Base-by-base conservation (phyloP, 2,888 invertebrate genomes). In the Caenorhabditis angaria region DNA sequence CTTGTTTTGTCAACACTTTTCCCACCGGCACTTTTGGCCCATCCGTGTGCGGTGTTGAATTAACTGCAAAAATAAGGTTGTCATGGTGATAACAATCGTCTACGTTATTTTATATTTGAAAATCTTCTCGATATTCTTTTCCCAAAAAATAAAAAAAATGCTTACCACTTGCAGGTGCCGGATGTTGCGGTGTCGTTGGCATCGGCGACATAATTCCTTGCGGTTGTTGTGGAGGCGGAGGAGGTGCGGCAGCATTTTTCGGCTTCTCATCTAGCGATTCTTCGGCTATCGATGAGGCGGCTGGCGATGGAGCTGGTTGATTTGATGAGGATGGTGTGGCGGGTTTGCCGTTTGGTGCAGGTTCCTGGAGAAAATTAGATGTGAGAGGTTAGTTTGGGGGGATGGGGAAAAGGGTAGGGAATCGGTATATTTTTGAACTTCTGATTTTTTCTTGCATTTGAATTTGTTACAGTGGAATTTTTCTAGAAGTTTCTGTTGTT, bases 251-350 rank as follows among this genome's bases (percentile, higher is more conserved):
- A 18, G 20, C n/a, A 4, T 27, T 22, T 18, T 3, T 2, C 22
- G 70, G 65, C 47, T 73, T 79, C 8, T 70, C 79, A n/a, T 80
- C 79, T 35, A 73, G 20, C 32, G 70, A 70, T n/a, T 81, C 81
- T 20, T 75, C 78, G 12, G 76, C 74, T 14, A 75, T 73, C 14
- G 80, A 77, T 10, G 77, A 72, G 10, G 74, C 70, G 1, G 78
- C 74, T 14, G 78, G 78, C 28, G 78, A 78, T 18, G 77, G 78
- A 12, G 65, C 67, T 18, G 81, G 78, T 32, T 67, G 67, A 47
- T 68, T 72, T 8, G 61, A 63, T 1, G 76, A 75, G 10, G 73
- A 71, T 10, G 79, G 79, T 28, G 79, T 77, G 18, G 75, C 61
- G 14, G 77, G 73, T 47, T 65, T 68, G 2, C 72, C 75, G 24